These are phyloP conservation scores for Tylochromis polylepis DNA, from an alignment of 2,113 vertebrate genomes.

Conservation along the genomic window DNA sequence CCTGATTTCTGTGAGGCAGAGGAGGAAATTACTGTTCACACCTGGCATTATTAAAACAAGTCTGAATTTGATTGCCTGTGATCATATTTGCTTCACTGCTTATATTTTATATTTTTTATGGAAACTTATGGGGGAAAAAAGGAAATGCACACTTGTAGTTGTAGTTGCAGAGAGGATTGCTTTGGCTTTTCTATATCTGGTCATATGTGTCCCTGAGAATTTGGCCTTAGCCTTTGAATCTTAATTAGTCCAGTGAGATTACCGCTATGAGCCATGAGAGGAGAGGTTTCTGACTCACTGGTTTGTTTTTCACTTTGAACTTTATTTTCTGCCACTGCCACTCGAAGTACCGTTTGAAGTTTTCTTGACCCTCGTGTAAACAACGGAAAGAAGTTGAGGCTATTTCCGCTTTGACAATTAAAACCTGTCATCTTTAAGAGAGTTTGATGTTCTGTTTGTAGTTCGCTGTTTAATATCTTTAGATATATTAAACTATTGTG, in stretches of 20 bases:
- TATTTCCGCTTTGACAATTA: neutral
- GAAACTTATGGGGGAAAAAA: neutral
- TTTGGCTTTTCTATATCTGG: neutral
- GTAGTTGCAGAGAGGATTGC: neutral
- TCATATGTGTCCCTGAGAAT: neutral
- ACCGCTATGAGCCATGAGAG: neutral
- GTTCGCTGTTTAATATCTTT: neutral
- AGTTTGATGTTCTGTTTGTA: neutral
- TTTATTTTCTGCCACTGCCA: neutral
- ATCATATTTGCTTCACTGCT: neutral
- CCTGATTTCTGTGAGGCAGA: neutral
- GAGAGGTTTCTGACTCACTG: neutral
- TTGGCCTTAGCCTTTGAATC: neutral
- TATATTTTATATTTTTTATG: neutral
- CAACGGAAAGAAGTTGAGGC: neutral
- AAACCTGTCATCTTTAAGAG: neutral
- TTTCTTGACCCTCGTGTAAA: neutral
- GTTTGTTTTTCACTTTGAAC: neutral
- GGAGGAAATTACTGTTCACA: conserved; percentile 19
- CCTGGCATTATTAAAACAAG: conserved; percentile 2
- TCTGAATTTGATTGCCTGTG: neutral
- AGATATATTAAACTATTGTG: neutral
- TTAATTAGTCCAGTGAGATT: neutral
- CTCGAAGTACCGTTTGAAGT: neutral
- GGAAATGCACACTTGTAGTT: neutral